These are phyloP conservation scores for Synanthedon tipuliformis DNA, from an alignment of 2,888 invertebrate species.

Conservation along the genomic window DNA sequence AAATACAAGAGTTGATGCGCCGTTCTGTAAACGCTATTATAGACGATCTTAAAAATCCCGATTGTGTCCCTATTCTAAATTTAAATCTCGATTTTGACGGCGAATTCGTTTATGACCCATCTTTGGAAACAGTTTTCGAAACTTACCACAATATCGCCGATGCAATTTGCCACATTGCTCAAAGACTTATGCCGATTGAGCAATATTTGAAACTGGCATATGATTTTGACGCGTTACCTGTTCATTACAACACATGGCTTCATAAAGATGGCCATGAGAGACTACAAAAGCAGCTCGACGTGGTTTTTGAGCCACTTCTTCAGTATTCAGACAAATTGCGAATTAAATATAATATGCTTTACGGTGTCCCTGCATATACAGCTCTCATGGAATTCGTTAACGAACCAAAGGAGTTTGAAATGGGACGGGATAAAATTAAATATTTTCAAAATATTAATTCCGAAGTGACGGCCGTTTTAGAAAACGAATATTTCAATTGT, in stretches of 20 bases:
- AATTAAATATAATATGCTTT: conserved; percentile 68
- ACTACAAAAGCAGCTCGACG: conserved; percentile 61
- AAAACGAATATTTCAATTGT: conserved; percentile 76
- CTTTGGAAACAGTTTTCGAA: conserved; percentile 63
- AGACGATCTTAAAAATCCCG: conserved; percentile 59
- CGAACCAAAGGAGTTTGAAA: conserved; percentile 67
- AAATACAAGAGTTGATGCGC: conserved; percentile 76
- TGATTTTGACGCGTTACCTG: conserved; percentile 61
- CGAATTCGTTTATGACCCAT: conserved; percentile 71
- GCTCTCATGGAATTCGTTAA: conserved; percentile 58
- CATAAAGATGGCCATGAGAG: conserved; percentile 58
- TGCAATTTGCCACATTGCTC: conserved; percentile 66
- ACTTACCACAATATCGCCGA: conserved; percentile 71
- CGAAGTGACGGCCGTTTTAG: conserved; percentile 71
- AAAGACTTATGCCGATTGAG: conserved; percentile 72
- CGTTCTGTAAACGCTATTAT: conserved; percentile 75
- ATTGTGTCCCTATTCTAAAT: conserved; percentile 72
- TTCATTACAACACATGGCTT: conserved; percentile 71
- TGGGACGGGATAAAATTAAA: conserved; percentile 71
- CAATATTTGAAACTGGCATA: conserved; percentile 51
- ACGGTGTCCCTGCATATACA: conserved; percentile 56
- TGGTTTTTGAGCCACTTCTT: conserved; percentile 68
- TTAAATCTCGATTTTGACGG: conserved; percentile 67
- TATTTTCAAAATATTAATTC: conserved; percentile 72
- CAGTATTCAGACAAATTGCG: conserved; percentile 67